Evolutionary conservation across 1,140 invertebrate species (phyloP), one percentile per base, ranked within the genome.

Genomic region (Planococcus citri): DNA sequence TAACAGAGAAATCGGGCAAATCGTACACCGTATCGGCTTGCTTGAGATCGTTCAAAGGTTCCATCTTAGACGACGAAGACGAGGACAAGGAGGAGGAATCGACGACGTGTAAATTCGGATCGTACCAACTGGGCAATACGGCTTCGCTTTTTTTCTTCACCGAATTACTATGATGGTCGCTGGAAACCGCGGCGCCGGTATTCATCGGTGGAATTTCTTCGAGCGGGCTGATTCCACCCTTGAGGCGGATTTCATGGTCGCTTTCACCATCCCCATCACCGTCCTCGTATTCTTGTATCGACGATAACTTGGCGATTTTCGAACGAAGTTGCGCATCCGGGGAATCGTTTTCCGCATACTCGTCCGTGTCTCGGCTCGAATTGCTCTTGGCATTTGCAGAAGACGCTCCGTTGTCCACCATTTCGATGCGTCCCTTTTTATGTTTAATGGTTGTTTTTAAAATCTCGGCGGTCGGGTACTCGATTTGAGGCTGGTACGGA

Each of bases 361-460:
- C 41, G 41, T 3, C n/a, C 6, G 6, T 51, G 20, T 25, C 64
- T 12, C 10, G 33, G 24, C 14, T 29, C 10, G 68, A 68, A 27
- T 67, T 25, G 9, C 10, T 20, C 12, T 67, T 71, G 3, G 22
- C 29, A 24, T 60, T 20, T 1, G 70, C 21, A 17, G 64, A 69
- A n/a, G 60, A 68, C 37, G 27, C 70, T 20, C 70, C 60, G n/a
- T 73, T 69, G 12, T 71, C 70, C 8, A 73, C 71, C 21, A 72
- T 71, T 33, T 73, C 73, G 10, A 73, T 72, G 14, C 71, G 25
- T 6, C 71, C 73, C 22, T 73, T 73, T 33, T 72, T 73, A 68
- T 70, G 72, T 22, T 72, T 73, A 38, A 69, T 71, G 58, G 71
- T 72, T 6, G 72, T 70, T 0, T 69, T 73, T 24, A 70, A 41